A percentile compares a stretch with the other conserved stretches of the same genome.
Evolutionary conservation across 2,888 invertebrate genomes (phyloP).

Genomic region (Himalopsyche japonica): DNA sequence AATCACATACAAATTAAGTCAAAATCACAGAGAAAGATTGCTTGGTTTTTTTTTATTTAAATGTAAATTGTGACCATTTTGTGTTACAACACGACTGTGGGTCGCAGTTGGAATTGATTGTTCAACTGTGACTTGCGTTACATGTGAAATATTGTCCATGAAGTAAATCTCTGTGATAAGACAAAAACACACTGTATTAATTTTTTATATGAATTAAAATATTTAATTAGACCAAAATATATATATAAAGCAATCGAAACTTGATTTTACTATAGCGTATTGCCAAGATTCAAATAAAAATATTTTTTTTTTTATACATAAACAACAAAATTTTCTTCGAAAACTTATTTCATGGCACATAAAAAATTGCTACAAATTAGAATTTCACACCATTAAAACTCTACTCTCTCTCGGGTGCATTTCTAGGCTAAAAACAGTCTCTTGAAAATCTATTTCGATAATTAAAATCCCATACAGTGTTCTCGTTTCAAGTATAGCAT

Average conservation of each 20-base stretch:
- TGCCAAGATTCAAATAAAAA: neutral
- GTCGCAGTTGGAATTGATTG: no score
- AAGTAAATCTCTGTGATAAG: no score
- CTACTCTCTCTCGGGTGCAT: neutral
- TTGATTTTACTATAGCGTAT: neutral
- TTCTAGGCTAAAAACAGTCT: neutral
- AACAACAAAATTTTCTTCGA: neutral
- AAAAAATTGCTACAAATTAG: neutral
- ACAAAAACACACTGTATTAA: no score
- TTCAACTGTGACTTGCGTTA: no score
- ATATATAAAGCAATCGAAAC: no score
- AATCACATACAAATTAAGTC: neutral
- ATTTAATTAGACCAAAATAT: no score
- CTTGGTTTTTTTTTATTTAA: no score
- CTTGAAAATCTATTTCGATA: neutral
- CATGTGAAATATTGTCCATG: no score
- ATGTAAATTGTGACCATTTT: no score
- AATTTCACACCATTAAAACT: neutral
- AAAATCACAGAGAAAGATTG: neutral
- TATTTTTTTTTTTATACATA: neutral
- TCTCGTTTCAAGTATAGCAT: neutral
- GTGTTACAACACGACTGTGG: no score
- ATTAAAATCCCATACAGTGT: neutral
- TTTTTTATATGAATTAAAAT: no score
- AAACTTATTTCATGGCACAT: neutral